phyloP scores from a whole-genome alignment of 2,797 vertebrate genomes.

The Muscicapa comitata region DNA sequence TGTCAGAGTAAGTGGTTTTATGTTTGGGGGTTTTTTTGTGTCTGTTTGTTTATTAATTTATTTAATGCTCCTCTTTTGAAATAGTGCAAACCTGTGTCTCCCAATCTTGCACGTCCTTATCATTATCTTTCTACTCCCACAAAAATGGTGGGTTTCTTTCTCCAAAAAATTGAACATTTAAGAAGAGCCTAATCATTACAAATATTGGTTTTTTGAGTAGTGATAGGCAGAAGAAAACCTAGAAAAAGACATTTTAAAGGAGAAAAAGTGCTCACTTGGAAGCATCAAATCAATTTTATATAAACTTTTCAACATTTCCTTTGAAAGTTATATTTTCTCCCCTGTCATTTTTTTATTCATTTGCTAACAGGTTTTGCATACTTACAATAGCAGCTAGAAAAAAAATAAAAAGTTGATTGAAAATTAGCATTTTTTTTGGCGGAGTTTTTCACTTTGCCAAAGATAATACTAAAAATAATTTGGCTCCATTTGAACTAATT shows the following conservation, averaged over 20 bases:
- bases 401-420: not conserved
- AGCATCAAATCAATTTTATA: not conserved
- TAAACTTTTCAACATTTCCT: not conserved
- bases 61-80: not conserved
- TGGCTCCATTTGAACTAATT: not conserved
- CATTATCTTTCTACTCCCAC: accelerated
- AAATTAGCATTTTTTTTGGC: not conserved
- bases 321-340: not conserved
- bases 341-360: not conserved
- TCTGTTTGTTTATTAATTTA: not conserved
- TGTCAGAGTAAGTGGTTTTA: not conserved
- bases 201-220: not conserved
- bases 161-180: not conserved
- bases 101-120: not conserved
- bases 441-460: not conserved
- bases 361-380: not conserved
- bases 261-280: not conserved
- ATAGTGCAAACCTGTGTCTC: accelerated
- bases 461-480: not conserved
- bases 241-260: not conserved
- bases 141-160: not conserved
- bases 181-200: not conserved
- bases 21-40: accelerated
- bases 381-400: not conserved
- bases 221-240: not conserved